A percentile compares a stretch with the other conserved stretches of the same genome.
Conservation (phyloP, 2,888 invertebrate species). For the Diogma glabrata region DNA sequence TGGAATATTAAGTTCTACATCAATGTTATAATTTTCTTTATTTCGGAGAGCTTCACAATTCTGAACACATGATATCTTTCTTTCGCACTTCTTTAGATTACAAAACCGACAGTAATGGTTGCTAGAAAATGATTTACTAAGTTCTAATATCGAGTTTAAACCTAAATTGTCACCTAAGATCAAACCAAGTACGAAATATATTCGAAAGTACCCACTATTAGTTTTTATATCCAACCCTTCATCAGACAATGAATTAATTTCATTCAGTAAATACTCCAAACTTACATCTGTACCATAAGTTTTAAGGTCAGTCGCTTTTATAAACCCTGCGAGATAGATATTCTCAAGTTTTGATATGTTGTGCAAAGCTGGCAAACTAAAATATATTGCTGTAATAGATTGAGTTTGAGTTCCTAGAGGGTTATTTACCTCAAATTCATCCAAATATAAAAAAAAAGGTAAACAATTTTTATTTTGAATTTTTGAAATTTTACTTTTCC, state of each 20-base stretch:
- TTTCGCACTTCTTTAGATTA: neutral
- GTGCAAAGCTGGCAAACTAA: conserved; percentile 8
- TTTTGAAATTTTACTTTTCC: neutral
- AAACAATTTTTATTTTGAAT: neutral
- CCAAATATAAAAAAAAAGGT: conserved; percentile 9
- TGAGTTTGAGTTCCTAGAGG: conserved; percentile 13
- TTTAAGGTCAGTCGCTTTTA: neutral
- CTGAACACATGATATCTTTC: neutral
- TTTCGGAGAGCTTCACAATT: neutral
- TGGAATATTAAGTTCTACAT: neutral
- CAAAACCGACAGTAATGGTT: neutral
- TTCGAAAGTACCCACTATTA: neutral
- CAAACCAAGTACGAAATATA: neutral
- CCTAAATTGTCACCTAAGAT: neutral
- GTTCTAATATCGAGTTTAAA: neutral
- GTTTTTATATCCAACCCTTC: conserved; percentile 19
- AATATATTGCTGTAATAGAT: conserved; percentile 12
- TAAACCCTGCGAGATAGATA: neutral
- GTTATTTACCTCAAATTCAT: conserved; percentile 14
- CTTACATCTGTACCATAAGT: conserved; percentile 18
- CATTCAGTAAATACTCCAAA: conserved; percentile 21
- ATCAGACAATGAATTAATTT: conserved; percentile 20
- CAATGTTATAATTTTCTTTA: neutral
- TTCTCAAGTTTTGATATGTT: conserved; percentile 1
- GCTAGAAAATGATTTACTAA: neutral